These are phyloP conservation scores for Malurus elegans DNA, from an alignment of 2,113 vertebrate genomes.

Conservation along the genomic window DNA sequence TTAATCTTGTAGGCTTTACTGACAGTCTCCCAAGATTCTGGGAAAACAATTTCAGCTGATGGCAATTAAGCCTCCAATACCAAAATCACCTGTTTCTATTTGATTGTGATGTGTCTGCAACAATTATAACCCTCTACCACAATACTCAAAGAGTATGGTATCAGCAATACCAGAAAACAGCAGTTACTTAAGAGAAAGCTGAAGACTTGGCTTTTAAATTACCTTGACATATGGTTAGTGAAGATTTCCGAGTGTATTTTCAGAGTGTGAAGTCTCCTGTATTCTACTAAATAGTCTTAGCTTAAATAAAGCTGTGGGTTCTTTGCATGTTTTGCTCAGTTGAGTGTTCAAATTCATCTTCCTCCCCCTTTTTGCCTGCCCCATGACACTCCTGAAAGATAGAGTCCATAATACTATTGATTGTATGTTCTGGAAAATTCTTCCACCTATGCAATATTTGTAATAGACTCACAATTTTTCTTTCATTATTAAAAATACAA, in stretches of 20 bases:
- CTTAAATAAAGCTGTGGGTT: not conserved
- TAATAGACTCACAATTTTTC: not conserved
- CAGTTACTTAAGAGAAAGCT: not conserved
- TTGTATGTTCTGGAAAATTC: not conserved
- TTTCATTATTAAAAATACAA: not conserved
- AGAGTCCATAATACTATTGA: not conserved
- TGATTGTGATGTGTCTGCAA: not conserved
- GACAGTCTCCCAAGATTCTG: not conserved
- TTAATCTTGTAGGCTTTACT: not conserved
- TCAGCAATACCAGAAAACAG: not conserved
- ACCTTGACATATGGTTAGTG: not conserved
- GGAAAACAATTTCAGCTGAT: not conserved
- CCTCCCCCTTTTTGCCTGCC: not conserved
- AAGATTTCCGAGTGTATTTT: not conserved
- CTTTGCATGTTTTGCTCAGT: not conserved
- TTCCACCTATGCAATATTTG: not conserved
- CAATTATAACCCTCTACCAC: not conserved
- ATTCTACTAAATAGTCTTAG: not conserved
- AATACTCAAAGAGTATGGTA: not conserved
- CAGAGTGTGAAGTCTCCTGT: not conserved
- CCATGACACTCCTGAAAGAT: not conserved
- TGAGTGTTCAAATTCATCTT: not conserved
- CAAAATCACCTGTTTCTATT: not conserved
- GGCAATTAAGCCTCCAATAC: not conserved
- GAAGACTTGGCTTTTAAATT: not conserved